These are phyloP conservation scores for Clarias macrocephalus DNA, from an alignment of 2,113 vertebrate species.

Conservation along the genomic window DNA sequence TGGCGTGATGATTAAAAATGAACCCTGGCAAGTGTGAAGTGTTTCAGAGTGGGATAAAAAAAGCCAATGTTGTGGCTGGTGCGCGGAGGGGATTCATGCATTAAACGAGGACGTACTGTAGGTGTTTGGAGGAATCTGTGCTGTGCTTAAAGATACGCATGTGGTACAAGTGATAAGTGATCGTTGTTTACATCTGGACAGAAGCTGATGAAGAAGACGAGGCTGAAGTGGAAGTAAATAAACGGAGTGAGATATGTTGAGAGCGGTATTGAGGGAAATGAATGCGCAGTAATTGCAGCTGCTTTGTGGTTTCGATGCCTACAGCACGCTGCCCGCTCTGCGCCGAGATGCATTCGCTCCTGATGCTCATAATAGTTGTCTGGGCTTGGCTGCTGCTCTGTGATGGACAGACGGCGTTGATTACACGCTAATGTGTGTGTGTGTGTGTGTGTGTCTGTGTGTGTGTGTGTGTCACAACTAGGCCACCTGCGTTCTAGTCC, in stretches of 20 bases:
- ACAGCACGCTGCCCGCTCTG: neutral
- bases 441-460: neutral
- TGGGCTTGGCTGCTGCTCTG: neutral
- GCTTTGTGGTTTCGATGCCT: conserved; percentile 6
- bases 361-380: neutral
- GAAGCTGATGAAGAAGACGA: neutral
- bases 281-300: neutral
- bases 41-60: neutral
- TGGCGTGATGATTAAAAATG: conserved; percentile 24
- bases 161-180: neutral
- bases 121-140: neutral
- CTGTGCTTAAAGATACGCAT: neutral
- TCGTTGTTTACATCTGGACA: neutral
- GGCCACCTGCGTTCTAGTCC: conserved; percentile 43
- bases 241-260: neutral
- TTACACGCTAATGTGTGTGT: conserved; percentile 30
- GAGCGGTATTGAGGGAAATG: conserved; percentile 1
- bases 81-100: neutral
- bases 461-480: conserved; percentile 8
- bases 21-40: conserved; percentile 16
- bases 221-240: neutral
- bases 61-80: neutral
- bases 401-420: conserved; percentile 32
- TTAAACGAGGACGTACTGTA: neutral
- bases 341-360: neutral